Evolutionary conservation across 2,797 vertebrate species (phyloP).

Genomic region (Eutrigla gurnardus): DNA sequence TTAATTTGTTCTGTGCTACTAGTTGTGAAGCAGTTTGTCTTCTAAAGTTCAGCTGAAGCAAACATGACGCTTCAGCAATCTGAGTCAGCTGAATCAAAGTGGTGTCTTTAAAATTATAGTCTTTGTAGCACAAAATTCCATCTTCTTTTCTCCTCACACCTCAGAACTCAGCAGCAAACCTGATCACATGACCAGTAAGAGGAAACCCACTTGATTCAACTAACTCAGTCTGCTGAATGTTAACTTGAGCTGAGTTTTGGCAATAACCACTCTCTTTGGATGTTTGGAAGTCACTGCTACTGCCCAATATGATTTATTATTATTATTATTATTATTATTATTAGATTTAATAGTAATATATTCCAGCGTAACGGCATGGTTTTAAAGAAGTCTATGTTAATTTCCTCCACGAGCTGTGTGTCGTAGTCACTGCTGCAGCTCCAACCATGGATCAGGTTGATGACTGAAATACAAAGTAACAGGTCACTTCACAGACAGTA

Average conservation of each 20-base stretch:
- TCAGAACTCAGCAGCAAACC: background rate
- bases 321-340: background rate
- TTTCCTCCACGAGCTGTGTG: slow-evolving; percentile 1
- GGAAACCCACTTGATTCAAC: background rate
- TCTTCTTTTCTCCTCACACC: slow-evolving; percentile 4
- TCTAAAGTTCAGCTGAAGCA: background rate
- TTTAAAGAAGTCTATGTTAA: background rate
- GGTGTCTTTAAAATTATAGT: background rate
- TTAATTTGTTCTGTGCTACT: background rate
- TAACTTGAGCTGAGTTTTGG: background rate
- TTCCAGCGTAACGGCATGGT: background rate
- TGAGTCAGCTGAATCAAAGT: background rate
- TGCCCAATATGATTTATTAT: background rate
- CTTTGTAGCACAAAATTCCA: background rate
- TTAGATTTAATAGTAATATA: no score
- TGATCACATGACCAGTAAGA: background rate
- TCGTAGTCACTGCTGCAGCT: slow-evolving; percentile 1
- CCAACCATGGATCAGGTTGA: background rate
- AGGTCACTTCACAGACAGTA: background rate
- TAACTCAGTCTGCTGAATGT: background rate
- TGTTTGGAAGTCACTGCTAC: background rate
- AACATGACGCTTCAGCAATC: background rate
- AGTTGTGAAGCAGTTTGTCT: background rate
- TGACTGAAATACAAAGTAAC: background rate
- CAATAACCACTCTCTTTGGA: background rate